Conservation (phyloP, 1,140 invertebrate species). For the Lethrus apterus region DNA sequence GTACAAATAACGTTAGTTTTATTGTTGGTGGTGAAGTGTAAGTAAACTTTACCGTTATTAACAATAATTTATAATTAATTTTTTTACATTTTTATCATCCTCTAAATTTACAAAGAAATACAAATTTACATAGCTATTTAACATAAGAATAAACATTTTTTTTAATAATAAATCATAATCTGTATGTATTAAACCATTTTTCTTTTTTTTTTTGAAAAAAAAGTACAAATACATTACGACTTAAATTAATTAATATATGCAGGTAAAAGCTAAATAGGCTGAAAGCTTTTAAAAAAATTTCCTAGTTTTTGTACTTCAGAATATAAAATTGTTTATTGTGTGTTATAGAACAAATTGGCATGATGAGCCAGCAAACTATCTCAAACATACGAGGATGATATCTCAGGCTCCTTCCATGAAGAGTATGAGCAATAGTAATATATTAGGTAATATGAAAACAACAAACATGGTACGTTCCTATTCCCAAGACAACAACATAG, state of each 20-base stretch:
- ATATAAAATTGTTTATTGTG: no score
- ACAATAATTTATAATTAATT: no score
- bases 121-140: no score
- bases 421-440: conserved; percentile 24
- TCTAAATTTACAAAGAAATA: no score
- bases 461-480: conserved; percentile 34
- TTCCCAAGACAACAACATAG: conserved; percentile 38
- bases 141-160: no score
- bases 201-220: conserved; percentile 6
- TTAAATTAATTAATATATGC: no score
- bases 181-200: background rate
- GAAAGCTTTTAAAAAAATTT: no score
- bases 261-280: no score
- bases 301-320: no score
- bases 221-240: no score
- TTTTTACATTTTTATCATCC: no score
- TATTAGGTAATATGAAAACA: conserved; percentile 31
- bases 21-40: conserved; percentile 38
- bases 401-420: conserved; percentile 16
- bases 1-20: conserved; percentile 31
- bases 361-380: conserved; percentile 11
- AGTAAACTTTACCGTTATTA: no score
- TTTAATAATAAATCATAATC: background rate
- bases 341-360: conserved; percentile 8
- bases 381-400: conserved; percentile 12